A percentile compares a stretch with the other conserved stretches of the same genome.
These are phyloP conservation scores for Platichthys stellatus DNA, from an alignment of 2,113 vertebrate genomes.

Conservation along the genomic window DNA sequence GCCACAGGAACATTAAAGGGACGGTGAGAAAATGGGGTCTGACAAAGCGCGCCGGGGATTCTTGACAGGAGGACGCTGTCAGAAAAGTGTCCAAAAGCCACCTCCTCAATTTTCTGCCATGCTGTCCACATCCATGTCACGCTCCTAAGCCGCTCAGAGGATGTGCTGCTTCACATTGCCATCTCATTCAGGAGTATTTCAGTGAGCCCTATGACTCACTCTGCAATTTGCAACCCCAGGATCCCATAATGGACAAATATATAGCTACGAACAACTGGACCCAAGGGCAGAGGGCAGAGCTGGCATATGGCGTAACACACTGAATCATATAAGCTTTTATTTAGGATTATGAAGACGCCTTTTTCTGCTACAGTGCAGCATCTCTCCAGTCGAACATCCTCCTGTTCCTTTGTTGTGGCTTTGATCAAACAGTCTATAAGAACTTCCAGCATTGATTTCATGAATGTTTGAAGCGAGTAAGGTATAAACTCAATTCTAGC, in stretches of 20 bases:
- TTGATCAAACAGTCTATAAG: neutral
- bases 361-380: neutral
- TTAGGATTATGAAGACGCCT: neutral
- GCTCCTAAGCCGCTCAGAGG: constrained; percentile 18
- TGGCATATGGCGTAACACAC: neutral
- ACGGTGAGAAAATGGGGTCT: constrained; percentile 16
- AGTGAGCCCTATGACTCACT: constrained; percentile 47
- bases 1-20: constrained; percentile 8
- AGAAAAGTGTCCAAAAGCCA: constrained; percentile 36
- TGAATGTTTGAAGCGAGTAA: no score
- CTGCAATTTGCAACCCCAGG: constrained; percentile 44
- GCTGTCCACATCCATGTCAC: constrained; percentile 28
- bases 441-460: no score
- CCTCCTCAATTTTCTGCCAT: constrained; percentile 3
- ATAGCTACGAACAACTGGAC: neutral
- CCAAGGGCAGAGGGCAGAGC: neutral
- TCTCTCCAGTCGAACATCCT: neutral
- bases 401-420: neutral
- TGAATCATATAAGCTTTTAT: neutral
- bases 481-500: no score
- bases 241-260: constrained; percentile 13
- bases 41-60: constrained; percentile 7
- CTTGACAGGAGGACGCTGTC: constrained; percentile 7
- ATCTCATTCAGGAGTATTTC: constrained; percentile 11
- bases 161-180: constrained; percentile 7